These are phyloP conservation scores for Heterohyrax brucei DNA, from an alignment of 2,797 vertebrate species.

Conservation along the genomic window DNA sequence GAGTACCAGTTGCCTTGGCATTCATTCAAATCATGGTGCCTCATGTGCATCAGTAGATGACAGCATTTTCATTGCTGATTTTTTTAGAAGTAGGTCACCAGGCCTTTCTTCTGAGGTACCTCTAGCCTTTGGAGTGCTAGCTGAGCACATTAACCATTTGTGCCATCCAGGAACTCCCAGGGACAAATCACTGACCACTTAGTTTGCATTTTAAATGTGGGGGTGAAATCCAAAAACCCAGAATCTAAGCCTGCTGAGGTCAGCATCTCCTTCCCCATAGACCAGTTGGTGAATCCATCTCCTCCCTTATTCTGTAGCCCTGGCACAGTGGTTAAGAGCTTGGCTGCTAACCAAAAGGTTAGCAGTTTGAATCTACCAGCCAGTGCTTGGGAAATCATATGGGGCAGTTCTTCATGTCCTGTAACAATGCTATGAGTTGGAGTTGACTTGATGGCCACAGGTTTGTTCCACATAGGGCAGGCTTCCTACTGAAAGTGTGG, in stretches of 20 bases:
- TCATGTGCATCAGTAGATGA: not conserved
- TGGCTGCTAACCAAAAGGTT: too few species aligned
- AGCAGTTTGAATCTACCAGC: too few species aligned
- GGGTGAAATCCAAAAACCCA: too few species aligned
- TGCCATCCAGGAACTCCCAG: not conserved
- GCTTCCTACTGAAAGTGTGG: rapidly evolving
- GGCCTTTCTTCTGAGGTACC: not conserved
- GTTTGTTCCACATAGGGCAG: not conserved
- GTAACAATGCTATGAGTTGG: too few species aligned
- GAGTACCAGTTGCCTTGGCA: not conserved
- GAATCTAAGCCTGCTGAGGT: not conserved
- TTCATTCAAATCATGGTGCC: too few species aligned
- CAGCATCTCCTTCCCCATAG: not conserved
- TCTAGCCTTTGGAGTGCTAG: not conserved
- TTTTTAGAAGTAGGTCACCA: not conserved
- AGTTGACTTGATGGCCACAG: too few species aligned
- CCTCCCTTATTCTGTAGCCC: not conserved
- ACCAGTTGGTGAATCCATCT: rapidly evolving
- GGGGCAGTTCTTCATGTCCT: too few species aligned
- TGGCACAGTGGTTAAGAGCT: too few species aligned
- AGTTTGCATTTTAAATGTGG: not conserved
- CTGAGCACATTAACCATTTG: not conserved
- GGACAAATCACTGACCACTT: not conserved
- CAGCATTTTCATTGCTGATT: not conserved
- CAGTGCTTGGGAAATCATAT: too few species aligned